Base-by-base conservation (phyloP, 2,113 vertebrate species). In the Empidonax traillii region DNA sequence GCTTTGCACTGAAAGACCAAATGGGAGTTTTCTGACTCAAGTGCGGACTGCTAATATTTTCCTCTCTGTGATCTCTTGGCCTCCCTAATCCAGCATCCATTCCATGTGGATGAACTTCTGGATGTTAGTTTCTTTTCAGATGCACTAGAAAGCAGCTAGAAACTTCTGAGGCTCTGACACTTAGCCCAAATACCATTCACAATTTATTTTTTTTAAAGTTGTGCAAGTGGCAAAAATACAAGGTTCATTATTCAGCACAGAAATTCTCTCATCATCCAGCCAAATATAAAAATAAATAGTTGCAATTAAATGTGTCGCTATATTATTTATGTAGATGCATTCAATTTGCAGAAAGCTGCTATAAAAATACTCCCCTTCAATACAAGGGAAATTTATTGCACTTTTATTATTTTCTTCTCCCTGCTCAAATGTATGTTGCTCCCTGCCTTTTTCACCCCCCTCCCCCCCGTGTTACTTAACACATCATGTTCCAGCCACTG, bases 201-300 rank as follows among this genome's bases (percentile, higher is more conserved):
- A 39, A 18, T 53, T 78, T 55, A 1, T 28, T 62, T 67, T 84
- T 65, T 84, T 69, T 31, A 25, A 80, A 88, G 75, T 56, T 92
- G 59, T 4, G 2, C 23, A 78, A 96, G 47, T 49, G 56, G 79
- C 37, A 86, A 84, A 88, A 84, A 24, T 39, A 77, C 37, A 61
- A 76, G 37, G 23, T 89, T 96, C 65, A 53, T 93, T 89, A 85
- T 82, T 90, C 69, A 0, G 0, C 3, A 6, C 37, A 79, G 79
- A 92, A 92, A 82, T 82, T 62, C 52, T 89, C 80, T 59, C 25
- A 31, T 74, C 83, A 92, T 31, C 58, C 69, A 95, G 90, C 31
- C 83, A 94, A 90, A 94, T 85, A 91, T 83, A 85, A 92, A 94
- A 96, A 95, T 73, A 96, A 96, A 92, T 63, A 91, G 86, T 80